Conservation (phyloP, 2,113 vertebrate genomes). For the Lophochroa leadbeateri region DNA sequence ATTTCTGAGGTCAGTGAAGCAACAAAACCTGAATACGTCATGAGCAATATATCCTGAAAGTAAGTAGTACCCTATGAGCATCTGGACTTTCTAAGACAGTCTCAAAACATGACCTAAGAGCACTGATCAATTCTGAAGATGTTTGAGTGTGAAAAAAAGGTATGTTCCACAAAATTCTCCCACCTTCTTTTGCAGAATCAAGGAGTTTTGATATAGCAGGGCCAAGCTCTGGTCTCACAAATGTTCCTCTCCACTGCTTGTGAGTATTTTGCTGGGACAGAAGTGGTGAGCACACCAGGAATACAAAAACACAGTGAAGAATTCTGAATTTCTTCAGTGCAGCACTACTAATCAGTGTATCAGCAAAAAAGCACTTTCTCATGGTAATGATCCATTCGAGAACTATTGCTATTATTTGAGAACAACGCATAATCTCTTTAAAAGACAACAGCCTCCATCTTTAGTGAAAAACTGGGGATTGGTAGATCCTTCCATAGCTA, state of each 20-base stretch:
- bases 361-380: background rate
- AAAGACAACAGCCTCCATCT: background rate
- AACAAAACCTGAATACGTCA: background rate
- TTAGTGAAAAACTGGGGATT: background rate
- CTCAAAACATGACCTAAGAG: background rate
- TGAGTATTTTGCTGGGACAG: background rate
- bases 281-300: background rate
- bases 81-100: background rate
- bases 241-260: background rate
- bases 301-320: background rate
- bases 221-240: background rate
- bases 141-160: background rate
- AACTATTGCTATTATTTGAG: background rate
- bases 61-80: background rate
- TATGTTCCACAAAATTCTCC: background rate
- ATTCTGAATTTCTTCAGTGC: background rate
- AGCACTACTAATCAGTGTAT: background rate
- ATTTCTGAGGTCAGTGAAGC: background rate
- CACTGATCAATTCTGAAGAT: background rate
- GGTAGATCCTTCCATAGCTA: background rate
- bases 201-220: background rate
- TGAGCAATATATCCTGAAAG: background rate
- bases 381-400: background rate
- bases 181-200: background rate
- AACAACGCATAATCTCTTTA: background rate